Conservation (phyloP, 2,888 invertebrate species). For the Leucophora obtusa region DNA sequence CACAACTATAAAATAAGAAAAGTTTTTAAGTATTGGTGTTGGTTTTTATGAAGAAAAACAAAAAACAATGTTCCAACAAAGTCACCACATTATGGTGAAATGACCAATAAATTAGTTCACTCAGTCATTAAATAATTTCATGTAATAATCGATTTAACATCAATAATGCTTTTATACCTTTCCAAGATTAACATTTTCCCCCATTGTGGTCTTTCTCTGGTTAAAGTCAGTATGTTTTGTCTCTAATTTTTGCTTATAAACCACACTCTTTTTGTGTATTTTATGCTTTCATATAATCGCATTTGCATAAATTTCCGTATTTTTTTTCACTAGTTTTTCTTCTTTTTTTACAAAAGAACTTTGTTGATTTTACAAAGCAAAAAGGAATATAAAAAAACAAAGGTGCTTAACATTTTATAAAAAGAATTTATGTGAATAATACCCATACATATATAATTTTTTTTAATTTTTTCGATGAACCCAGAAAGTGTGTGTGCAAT, state of each 20-base stretch:
- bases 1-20: not conserved
- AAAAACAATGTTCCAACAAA: no score
- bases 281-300: constrained; percentile 46
- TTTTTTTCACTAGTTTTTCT: constrained; percentile 29
- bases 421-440: not conserved
- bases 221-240: constrained; percentile 12
- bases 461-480: constrained; percentile 16
- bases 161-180: not conserved
- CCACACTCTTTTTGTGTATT: not conserved
- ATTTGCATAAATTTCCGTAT: constrained; percentile 60
- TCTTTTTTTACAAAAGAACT: constrained; percentile 9
- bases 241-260: constrained; percentile 15
- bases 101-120: not conserved
- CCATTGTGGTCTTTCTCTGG: not conserved
- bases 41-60: no score
- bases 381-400: constrained; percentile 3
- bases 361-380: constrained; percentile 5
- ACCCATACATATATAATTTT: not conserved
- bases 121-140: not conserved
- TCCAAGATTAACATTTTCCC: not conserved
- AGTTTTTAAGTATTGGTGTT: no score
- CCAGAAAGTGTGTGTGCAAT: constrained; percentile 10
- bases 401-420: constrained; percentile 5
- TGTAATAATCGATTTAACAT: constrained; percentile 19
- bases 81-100: not conserved